A percentile compares a stretch with the other conserved stretches of the same genome.
phyloP scores from a whole-genome alignment of 1,140 invertebrate species.

The Solenopsis invicta region DNA sequence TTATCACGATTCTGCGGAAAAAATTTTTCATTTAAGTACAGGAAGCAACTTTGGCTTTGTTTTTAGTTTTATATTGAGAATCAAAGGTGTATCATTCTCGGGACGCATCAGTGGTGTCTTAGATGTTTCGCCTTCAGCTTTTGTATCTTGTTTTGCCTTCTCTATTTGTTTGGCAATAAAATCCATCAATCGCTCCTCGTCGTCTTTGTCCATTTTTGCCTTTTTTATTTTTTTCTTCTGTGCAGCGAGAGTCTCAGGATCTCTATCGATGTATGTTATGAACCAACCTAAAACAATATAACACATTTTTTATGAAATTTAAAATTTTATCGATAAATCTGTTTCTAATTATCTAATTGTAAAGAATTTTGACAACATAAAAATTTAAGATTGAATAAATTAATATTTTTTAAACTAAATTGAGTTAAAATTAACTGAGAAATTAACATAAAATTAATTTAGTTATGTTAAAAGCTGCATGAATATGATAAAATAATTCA shows the following conservation, averaged over 20 bases:
- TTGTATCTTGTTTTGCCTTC: constrained; percentile 88
- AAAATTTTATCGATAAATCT: neutral
- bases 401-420: no score
- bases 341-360: neutral
- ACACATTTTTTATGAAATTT: constrained; percentile 11
- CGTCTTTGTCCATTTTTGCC: constrained; percentile 98
- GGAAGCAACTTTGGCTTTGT: constrained; percentile 70
- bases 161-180: constrained; percentile 95
- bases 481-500: no score
- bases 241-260: constrained; percentile 96
- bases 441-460: no score
- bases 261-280: constrained; percentile 97
- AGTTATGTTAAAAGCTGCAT: no score
- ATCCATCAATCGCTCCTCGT: constrained; percentile 95
- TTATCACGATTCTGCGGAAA: constrained; percentile 17
- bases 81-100: constrained; percentile 82
- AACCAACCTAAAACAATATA: constrained; percentile 91
- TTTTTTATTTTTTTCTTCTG: constrained; percentile 94
- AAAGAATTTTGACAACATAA: neutral
- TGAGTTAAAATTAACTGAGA: no score
- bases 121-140: constrained; percentile 59
- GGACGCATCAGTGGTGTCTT: constrained; percentile 78
- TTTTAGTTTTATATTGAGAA: constrained; percentile 83
- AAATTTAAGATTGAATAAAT: constrained; percentile 86
- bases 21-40: constrained; percentile 13